phyloP scores from a whole-genome alignment of 2,888 invertebrate genomes.

The Plebejus anna region DNA sequence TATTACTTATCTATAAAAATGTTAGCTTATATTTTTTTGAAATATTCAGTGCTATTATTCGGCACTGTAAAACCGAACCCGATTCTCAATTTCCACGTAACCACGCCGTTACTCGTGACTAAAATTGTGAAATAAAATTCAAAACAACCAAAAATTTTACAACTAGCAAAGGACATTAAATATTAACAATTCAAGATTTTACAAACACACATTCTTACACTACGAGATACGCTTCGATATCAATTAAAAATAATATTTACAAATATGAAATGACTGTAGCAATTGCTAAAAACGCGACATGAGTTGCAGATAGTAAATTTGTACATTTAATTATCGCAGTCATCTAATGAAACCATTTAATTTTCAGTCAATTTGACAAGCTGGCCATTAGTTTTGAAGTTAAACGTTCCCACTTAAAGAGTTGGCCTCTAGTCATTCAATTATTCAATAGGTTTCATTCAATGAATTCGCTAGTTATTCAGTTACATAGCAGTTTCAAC shows the following conservation, averaged over 20 bases:
- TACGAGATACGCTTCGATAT: conserved; percentile 42
- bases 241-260: conserved; percentile 30
- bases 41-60: background rate
- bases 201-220: conserved; percentile 47
- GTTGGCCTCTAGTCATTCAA: too few relatives aligned
- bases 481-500: too few relatives aligned
- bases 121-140: conserved; percentile 65
- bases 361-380: too few relatives aligned
- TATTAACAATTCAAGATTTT: conserved; percentile 49
- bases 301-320: background rate
- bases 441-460: background rate
- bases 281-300: background rate
- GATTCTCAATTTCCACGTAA: conserved; percentile 47
- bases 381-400: too few relatives aligned
- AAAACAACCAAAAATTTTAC: conserved; percentile 60
- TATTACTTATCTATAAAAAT: background rate
- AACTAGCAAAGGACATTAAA: conserved; percentile 61
- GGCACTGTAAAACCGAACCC: background rate
- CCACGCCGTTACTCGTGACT: conserved; percentile 71
- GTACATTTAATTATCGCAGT: background rate
- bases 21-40: background rate
- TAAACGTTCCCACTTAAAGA: too few relatives aligned
- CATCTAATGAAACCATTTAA: too few relatives aligned
- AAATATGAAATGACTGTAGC: background rate
- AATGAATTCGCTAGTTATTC: too few relatives aligned